Conservation (phyloP, 2,797 vertebrate species). For the Cossypha caffra region DNA sequence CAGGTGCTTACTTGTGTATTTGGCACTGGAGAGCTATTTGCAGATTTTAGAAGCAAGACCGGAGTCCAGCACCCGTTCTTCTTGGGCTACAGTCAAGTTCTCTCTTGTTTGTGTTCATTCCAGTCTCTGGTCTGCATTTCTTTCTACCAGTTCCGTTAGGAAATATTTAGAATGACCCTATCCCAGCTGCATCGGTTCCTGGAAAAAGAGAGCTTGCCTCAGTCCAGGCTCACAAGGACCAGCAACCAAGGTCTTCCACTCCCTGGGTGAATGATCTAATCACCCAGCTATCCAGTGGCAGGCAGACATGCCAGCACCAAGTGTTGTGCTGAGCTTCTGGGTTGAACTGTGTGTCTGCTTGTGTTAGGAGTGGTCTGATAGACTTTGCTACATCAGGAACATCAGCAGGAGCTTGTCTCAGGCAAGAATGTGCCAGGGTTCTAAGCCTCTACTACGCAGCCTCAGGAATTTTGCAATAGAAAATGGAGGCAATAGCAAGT, state of each 20-base stretch:
- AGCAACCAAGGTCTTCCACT: conserved; percentile 36
- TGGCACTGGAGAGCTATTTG: not conserved
- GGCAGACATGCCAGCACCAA: conserved; percentile 21
- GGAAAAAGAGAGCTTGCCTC: conserved; percentile 25
- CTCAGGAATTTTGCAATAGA: not conserved
- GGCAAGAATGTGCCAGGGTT: not conserved
- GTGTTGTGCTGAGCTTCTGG: conserved; percentile 15
- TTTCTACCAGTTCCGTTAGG: not conserved
- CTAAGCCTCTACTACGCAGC: not conserved
- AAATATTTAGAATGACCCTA: conserved; percentile 25
- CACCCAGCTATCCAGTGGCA: not conserved
- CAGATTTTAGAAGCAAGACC: not conserved
- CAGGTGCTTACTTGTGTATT: not conserved
- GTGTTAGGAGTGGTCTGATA: not conserved
- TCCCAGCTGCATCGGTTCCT: conserved; percentile 41
- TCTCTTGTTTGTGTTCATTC: conserved; percentile 9
- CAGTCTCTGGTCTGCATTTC: not conserved
- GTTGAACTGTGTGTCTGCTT: not conserved
- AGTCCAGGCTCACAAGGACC: conserved; percentile 17
- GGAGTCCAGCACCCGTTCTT: not conserved
- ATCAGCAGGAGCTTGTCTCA: not conserved
- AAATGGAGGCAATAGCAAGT: not conserved
- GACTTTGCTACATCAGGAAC: not conserved
- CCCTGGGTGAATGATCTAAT: conserved; percentile 56
- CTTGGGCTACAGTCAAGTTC: not conserved